Conservation (phyloP, 2,888 invertebrate species). For the Melanophora roralis region DNA sequence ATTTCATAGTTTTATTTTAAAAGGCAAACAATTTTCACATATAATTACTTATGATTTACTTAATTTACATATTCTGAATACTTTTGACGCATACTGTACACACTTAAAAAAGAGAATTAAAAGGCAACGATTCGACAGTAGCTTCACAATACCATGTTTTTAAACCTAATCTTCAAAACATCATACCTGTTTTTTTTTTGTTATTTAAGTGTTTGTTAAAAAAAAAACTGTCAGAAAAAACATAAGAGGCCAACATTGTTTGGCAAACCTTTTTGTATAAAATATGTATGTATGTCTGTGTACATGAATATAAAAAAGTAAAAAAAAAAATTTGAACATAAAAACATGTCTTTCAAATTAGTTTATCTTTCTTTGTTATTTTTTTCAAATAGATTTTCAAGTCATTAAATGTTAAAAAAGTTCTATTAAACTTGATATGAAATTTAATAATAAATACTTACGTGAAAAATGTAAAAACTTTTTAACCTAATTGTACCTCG, state of each 20-base stretch:
- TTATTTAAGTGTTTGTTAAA: no score
- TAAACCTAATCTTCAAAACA: slow-evolving; percentile 50
- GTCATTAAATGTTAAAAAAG: slow-evolving; percentile 23
- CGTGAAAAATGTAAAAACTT: not conserved
- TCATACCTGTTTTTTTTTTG: slow-evolving; percentile 32
- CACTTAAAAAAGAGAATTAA: not conserved
- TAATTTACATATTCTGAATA: not conserved
- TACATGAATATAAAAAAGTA: not conserved
- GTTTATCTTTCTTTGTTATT: slow-evolving; percentile 10
- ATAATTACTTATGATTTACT: no score
- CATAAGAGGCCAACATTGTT: slow-evolving; percentile 27
- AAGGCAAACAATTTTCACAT: no score
- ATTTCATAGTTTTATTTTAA: no score
- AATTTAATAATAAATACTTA: slow-evolving; percentile 7
- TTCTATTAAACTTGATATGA: not conserved
- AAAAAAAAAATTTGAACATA: slow-evolving; percentile 23
- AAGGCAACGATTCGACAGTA: slow-evolving; percentile 43
- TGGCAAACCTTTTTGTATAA: slow-evolving; percentile 37
- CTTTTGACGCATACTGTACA: not conserved
- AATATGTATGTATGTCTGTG: not conserved
- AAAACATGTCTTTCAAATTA: slow-evolving; percentile 37
- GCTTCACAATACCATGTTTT: slow-evolving; percentile 53
- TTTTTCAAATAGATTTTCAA: not conserved
- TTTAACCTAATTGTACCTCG: not conserved
- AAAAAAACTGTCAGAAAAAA: slow-evolving; percentile 8